Base-by-base conservation (phyloP, 2,888 invertebrate genomes). In the Eupithecia vulgata region DNA sequence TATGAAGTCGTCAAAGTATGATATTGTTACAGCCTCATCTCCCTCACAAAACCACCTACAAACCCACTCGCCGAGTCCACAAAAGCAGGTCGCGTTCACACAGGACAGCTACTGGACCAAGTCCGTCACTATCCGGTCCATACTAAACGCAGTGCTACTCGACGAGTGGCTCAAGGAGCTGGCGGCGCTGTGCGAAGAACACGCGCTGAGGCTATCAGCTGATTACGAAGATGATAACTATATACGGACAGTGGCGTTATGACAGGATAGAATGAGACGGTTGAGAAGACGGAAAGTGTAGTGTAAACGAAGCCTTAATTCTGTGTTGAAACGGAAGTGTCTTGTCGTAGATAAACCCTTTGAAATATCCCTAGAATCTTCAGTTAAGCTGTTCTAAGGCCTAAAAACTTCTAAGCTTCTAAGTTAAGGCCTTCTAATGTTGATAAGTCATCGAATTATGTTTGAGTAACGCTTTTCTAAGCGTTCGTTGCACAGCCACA, bases 151-250 rank as follows among this genome's bases (percentile, higher is more conserved):
- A 1, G 97, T 99, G 8, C 94, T 99, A 65, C 93, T 99, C 76
- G 98, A 99, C 85, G 99, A 99, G 88, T 99, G 99, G 97, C 95
- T 99, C 0, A 98, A 99, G 89, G 99, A 99, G 92, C 93, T 99
- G 75, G 98, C 99, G 0, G 98, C 99, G 17, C 95, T 99, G 72
- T 97, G 98, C 77, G 98, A 99, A 89, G 99, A 99, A 90, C 99
- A 99, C 88, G 97, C 98, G 8, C 95, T 97, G 1, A 85, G 93
- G 62, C 80, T 93, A 1, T 86, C 93, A 0, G 85, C 90, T 7
- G 82, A 83, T 69, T 90, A 88, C 74, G 92, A 92, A 76, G 92
- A 94, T 34, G 91, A 92, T 37, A 86, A 87, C 0, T 93, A 91
- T 67, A 80, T 92, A 12, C 84, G 90, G 35, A 87, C 88, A 0